Evolutionary conservation across 1,140 invertebrate genomes (phyloP).

Genomic region (Leptonema lineaticorne): DNA sequence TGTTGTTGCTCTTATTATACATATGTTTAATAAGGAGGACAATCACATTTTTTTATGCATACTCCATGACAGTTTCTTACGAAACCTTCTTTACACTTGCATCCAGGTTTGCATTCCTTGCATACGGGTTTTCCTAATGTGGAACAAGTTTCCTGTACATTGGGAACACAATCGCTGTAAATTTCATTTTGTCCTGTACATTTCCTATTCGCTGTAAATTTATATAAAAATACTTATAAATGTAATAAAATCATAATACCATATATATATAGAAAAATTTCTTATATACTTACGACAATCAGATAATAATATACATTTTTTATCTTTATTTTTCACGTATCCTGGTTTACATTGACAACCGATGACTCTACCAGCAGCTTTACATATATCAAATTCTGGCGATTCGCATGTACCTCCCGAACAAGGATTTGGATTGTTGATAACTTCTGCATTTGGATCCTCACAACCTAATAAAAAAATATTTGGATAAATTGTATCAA

Average conservation of each 20-base stretch:
- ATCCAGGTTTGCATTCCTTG: conserved; percentile 5
- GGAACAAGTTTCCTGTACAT: no score
- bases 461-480: not conserved
- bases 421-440: conserved; percentile 28
- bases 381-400: conserved; percentile 17
- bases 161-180: not conserved
- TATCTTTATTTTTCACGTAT: conserved; percentile 22
- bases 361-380: conserved; percentile 14
- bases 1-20: no score
- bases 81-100: conserved; percentile 7
- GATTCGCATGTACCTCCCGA: conserved; percentile 25
- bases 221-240: not conserved
- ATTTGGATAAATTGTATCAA: no score
- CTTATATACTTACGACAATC: conserved; percentile 12
- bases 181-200: conserved; percentile 17
- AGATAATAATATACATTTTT: conserved; percentile 26
- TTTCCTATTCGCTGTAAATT: no score
- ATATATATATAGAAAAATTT: not conserved
- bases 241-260: not conserved
- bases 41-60: no score
- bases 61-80: conserved; percentile 12
- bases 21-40: no score
- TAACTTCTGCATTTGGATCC: conserved; percentile 27
- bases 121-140: no score
- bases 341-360: conserved; percentile 31